Conservation (phyloP, 2,113 vertebrate species). For the Propithecus coquereli region DNA sequence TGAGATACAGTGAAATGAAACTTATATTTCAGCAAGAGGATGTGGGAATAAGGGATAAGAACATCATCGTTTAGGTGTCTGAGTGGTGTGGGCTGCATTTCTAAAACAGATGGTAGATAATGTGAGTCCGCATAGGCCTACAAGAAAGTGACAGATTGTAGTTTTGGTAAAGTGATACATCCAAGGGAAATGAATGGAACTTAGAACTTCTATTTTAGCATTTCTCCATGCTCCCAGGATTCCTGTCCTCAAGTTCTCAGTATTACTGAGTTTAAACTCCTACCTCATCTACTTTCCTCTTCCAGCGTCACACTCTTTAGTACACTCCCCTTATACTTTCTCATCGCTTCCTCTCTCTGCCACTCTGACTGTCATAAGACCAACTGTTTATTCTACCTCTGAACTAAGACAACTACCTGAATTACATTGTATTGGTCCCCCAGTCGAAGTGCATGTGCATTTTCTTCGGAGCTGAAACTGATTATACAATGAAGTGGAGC, state of each 20-base stretch:
- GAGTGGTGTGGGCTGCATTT: background rate
- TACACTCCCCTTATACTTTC: background rate
- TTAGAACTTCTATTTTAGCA: constrained; percentile 10
- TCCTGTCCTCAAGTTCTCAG: background rate
- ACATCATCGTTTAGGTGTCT: background rate
- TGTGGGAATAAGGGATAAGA: background rate
- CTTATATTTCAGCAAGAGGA: background rate
- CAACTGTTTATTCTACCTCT: background rate
- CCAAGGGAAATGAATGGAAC: background rate
- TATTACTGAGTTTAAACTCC: background rate
- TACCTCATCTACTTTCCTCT: background rate
- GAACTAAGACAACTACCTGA: background rate
- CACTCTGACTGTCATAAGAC: background rate
- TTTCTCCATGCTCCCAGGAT: background rate
- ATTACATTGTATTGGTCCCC: background rate
- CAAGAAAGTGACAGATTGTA: background rate
- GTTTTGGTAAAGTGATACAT: constrained; percentile 8
- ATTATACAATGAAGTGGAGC: background rate
- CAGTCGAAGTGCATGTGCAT: background rate
- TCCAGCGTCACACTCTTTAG: background rate
- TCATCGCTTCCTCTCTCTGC: background rate
- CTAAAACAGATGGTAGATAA: constrained; percentile 35
- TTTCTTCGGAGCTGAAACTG: background rate
- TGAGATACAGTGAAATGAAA: background rate
- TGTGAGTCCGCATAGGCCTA: background rate